Percentiles rank a stretch among this genome's conserved stretches.
These are phyloP conservation scores for Enteromius unitaeniatus DNA, from an alignment of 2,797 vertebrate genomes.

Conservation along the genomic window DNA sequence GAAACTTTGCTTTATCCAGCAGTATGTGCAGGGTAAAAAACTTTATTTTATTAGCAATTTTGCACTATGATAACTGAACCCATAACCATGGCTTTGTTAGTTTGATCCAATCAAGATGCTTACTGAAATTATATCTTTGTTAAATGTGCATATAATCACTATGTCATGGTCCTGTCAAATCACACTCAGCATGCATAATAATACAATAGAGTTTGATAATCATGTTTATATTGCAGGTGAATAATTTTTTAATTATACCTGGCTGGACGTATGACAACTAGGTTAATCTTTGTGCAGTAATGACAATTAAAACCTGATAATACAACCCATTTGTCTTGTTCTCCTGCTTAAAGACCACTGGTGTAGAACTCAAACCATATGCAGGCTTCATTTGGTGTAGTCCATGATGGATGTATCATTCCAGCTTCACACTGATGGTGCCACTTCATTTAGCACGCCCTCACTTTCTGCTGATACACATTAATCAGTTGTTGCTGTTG, in stretches of 20 bases:
- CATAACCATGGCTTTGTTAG: background rate
- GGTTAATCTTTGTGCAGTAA: constrained; percentile 36
- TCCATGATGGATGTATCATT: constrained; percentile 42
- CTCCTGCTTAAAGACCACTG: constrained; percentile 26
- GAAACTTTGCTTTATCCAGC: background rate
- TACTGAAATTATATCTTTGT: background rate
- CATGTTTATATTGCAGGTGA: constrained; percentile 13
- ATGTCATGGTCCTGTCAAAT: background rate
- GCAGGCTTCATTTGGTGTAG: constrained; percentile 24
- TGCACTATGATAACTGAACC: background rate
- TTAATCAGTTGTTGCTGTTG: constrained; percentile 48
- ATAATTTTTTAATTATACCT: constrained; percentile 38
- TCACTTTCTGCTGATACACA: constrained; percentile 51
- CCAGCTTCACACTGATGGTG: background rate
- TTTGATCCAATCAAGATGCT: background rate
- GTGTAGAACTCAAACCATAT: constrained; percentile 32
- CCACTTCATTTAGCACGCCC: constrained; percentile 54
- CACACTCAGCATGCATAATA: background rate
- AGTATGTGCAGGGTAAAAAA: background rate
- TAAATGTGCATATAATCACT: background rate
- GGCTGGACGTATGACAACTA: constrained; percentile 26
- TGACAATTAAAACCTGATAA: constrained; percentile 57
- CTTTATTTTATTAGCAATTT: background rate
- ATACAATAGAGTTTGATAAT: constrained; percentile 4
- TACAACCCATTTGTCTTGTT: constrained; percentile 55